These are phyloP conservation scores for Brachionus manjavacas DNA, from an alignment of 1,140 invertebrate genomes.

Conservation along the genomic window DNA sequence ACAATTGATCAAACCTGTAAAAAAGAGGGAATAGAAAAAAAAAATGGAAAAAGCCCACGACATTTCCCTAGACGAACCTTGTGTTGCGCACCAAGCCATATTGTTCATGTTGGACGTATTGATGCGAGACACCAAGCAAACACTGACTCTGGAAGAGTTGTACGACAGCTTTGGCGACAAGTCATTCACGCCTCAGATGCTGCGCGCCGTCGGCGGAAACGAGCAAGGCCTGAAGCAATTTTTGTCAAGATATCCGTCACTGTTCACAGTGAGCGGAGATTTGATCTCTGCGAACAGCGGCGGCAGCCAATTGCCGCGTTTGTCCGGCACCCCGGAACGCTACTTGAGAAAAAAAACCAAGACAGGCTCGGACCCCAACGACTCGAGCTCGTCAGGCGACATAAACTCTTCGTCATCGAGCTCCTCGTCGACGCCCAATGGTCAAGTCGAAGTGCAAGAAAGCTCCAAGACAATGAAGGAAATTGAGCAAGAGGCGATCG, in stretches of 20 bases:
- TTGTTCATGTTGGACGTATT: constrained; percentile 58
- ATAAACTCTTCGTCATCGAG: constrained; percentile 31
- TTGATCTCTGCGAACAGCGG: constrained; percentile 46
- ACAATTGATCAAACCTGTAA: background rate
- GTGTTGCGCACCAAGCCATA: constrained; percentile 56
- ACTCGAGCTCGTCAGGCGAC: background rate
- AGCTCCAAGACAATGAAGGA: constrained; percentile 43
- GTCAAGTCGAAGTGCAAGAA: background rate
- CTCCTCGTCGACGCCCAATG: background rate
- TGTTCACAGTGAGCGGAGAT: constrained; percentile 57
- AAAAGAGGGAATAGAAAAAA: background rate
- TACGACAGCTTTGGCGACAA: constrained; percentile 57
- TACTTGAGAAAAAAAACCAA: constrained; percentile 35
- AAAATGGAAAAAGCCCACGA: constrained; percentile 43
- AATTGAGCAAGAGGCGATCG: constrained; percentile 57
- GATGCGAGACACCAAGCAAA: constrained; percentile 53
- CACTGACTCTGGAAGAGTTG: constrained; percentile 54
- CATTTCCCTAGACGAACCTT: constrained; percentile 42
- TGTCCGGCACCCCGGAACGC: constrained; percentile 26
- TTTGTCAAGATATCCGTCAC: constrained; percentile 57
- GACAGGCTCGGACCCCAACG: background rate
- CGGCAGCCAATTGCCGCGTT: constrained; percentile 37
- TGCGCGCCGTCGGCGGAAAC: constrained; percentile 56
- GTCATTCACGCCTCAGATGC: constrained; percentile 58
- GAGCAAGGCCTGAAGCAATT: constrained; percentile 57